Conservation (phyloP, 1,140 invertebrate genomes). For the Cyclina sinensis region DNA sequence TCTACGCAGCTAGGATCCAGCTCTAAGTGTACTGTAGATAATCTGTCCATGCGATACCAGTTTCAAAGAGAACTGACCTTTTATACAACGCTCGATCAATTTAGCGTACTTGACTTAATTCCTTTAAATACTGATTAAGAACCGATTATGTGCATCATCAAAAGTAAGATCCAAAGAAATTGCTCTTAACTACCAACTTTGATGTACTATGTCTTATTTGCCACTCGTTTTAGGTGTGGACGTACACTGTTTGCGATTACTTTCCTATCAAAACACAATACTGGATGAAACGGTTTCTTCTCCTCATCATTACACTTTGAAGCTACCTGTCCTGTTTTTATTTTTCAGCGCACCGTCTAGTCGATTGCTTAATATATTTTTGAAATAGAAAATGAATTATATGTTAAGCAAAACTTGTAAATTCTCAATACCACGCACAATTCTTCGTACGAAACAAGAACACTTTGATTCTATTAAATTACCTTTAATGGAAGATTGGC, state of each 20-base stretch:
- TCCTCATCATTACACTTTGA: background rate
- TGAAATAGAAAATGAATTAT: too few relatives aligned
- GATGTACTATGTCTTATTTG: background rate
- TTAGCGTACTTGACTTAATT: slow-evolving; percentile 16
- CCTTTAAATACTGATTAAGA: slow-evolving; percentile 8
- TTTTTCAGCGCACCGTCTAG: too few relatives aligned
- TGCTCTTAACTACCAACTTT: background rate
- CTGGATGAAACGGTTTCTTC: background rate
- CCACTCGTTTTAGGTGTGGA: slow-evolving; percentile 6
- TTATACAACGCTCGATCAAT: background rate
- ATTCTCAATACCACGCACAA: too few relatives aligned
- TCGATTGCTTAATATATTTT: too few relatives aligned
- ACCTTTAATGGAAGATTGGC: too few relatives aligned
- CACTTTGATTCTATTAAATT: too few relatives aligned
- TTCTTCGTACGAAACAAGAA: too few relatives aligned
- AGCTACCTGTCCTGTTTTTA: background rate
- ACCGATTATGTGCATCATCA: background rate
- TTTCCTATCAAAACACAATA: slow-evolving; percentile 18
- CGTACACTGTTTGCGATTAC: background rate
- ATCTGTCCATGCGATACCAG: slow-evolving; percentile 12
- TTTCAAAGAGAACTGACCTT: slow-evolving; percentile 25
- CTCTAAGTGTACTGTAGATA: background rate
- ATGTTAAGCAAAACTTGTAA: too few relatives aligned
- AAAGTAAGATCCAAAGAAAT: slow-evolving; percentile 5
- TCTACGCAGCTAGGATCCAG: too few relatives aligned